These are phyloP conservation scores for Mellilla xanthometata DNA, from an alignment of 2,888 invertebrate genomes.

Conservation along the genomic window DNA sequence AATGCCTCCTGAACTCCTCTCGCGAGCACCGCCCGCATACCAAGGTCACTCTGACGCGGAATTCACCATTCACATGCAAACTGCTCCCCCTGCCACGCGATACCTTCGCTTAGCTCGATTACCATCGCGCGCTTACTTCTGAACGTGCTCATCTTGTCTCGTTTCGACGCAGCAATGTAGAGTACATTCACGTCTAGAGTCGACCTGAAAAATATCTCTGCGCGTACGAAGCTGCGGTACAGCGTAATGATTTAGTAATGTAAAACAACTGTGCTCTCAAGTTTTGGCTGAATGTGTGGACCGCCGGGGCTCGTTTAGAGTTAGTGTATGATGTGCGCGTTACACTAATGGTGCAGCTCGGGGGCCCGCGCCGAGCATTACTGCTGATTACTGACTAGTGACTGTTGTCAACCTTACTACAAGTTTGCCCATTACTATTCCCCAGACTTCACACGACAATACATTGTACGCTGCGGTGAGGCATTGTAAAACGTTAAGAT, in stretches of 20 bases:
- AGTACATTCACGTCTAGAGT: background rate
- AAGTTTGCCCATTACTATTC: too few species aligned
- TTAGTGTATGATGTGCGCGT: too few species aligned
- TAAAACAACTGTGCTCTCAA: conserved; percentile 41
- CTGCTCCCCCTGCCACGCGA: conserved; percentile 36
- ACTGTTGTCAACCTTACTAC: too few species aligned
- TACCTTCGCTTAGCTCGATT: conserved; percentile 28
- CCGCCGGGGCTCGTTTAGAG: conserved; percentile 28
- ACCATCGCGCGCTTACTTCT: conserved; percentile 18
- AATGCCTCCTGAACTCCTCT: conserved; percentile 5
- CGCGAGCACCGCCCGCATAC: conserved; percentile 14
- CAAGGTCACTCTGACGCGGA: conserved; percentile 37
- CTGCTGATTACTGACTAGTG: too few species aligned
- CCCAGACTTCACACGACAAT: too few species aligned
- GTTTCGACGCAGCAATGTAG: conserved; percentile 3
- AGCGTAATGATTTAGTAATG: conserved; percentile 40
- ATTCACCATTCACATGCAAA: conserved; percentile 61
- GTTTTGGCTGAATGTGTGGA: conserved; percentile 31
- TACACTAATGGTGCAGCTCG: too few species aligned
- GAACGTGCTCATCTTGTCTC: conserved; percentile 1
- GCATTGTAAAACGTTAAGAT: too few species aligned
- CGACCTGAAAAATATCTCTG: conserved; percentile 16
- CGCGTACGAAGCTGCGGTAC: conserved; percentile 18
- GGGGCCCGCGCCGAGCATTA: too few species aligned
- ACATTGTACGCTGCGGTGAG: too few species aligned